Base-by-base conservation (phyloP, 2,797 vertebrate species). In the Lutjanus campechanus region DNA sequence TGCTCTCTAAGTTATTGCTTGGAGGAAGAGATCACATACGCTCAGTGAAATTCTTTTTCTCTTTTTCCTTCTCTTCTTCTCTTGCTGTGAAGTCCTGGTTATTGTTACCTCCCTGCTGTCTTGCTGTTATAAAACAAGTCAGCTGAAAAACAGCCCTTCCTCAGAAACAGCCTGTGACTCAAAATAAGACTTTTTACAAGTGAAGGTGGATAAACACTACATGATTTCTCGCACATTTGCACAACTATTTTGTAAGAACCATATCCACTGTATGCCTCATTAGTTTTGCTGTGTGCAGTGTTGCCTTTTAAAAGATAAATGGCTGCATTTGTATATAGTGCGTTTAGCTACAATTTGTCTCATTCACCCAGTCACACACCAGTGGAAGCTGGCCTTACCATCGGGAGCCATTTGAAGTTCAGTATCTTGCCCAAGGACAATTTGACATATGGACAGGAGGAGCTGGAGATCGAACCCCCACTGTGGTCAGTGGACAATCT, bases 51-150 rank as follows among this genome's bases (percentile, higher is more conserved):
- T 71, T 82, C 65, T 73, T 73, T 79, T 72, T 70, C 71, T 79
- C 71, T 61, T 44, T 63, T 68, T 62, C 72, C 61, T 59, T 68
- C 58, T 76, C 67, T 77, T 73, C 69, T 55, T 60, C 43, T 82
- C 83, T 87, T 73, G 73, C 85, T 82, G 85, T 84, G 85, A 87
- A 89, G 81, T 87, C 84, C 83, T 86, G 84, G 72, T 91, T 92
- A 91, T 90, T 93, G 85, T 91, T 89, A 75, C 79, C 68, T 85
- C 81, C 88, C 87, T 81, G 83, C 85, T 91, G 91, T 91, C 85
- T 84, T 55, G 53, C 83, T 83, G 81, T 85, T 86, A 80, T 91
- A 89, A 93, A 93, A 93, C 87, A 80, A 90, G 81, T 88, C 79
- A 80, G 72, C 60, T 90, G 82, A 86, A 86, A 91, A 89, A 86